Evolutionary conservation across 2,888 invertebrate genomes (phyloP), one percentile per base, ranked within the genome.

Genomic region (Gastracanthus pulcherrimus): DNA sequence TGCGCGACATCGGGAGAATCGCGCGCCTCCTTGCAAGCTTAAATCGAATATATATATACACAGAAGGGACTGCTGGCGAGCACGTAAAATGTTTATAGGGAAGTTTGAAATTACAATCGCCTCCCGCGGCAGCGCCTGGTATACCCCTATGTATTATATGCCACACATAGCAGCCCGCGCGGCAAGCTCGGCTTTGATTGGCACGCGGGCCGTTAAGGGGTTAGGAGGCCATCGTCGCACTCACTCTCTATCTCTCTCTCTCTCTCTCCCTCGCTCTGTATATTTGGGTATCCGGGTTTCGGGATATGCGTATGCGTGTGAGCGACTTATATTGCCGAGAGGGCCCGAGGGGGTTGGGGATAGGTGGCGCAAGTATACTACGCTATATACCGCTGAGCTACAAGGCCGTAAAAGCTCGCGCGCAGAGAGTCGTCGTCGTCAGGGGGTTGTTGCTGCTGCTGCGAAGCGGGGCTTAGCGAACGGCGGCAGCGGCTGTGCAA

Each of bases 241-340:
- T n/a, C n/a, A n/a, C n/a, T n/a, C n/a, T n/a, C n/a, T n/a, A n/a
- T n/a, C n/a, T n/a, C n/a, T n/a, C n/a, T n/a, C n/a, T n/a, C n/a
- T n/a, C n/a, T n/a, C n/a, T n/a, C n/a, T n/a, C n/a, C n/a, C n/a
- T n/a, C n/a, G n/a, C n/a, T n/a, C n/a, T n/a, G n/a, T 58, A 74
- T 81, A 83, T 84, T 84, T 84, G 77, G 81, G 82, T 84, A 83
- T 83, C 80, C 82, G 80, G 82, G 80, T 81, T 83, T 79, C 45
- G 64, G 67, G 48, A 76, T 72, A n/a, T 31, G 16, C 51, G 23
- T 38, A 7, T 19, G 29, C 41, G 29, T 7, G 41, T 16, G 38
- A 0, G n/a, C 29, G 38, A 60, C 60, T 72, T 29, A 31, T 62
- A 60, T 62, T 55, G 34, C 76, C 45, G 9, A 16, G 45, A 4